Base-by-base conservation (phyloP, 2,888 invertebrate species). In the Drosophila aldrichi region DNA sequence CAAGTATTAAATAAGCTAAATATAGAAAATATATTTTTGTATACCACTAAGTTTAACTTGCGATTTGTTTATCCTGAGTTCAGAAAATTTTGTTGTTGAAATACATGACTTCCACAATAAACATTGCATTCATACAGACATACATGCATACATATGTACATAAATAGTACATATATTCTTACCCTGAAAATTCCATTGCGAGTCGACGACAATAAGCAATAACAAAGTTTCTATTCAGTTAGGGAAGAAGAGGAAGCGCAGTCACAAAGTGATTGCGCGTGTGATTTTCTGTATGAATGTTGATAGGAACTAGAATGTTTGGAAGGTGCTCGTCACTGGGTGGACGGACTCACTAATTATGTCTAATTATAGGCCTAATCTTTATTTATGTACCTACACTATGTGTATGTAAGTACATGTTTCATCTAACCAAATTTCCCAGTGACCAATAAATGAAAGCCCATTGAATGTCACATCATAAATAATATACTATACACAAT, bases 171-270 rank as follows among this genome's bases (percentile, higher is more conserved):
- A 9, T n/a, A 9, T 9, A 10, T 48, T 48, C 46, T 29, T 48
- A n/a, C 46, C n/a, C 25, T 29, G n/a, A 32, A 12, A 12, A 18
- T 18, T 49, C 29, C 48, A 29, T 12, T 49, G 2, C 29, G 29
- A 12, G 6, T 9, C 12, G n/a, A 3, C 18, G 12, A 32, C n/a
- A 48, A n/a, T n/a, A 29, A 29, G 12, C n/a, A 29, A 48, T 29
- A 48, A 29, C 48, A n/a, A 5, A n/a, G 10, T n/a, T 46, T 29
- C 29, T 48, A 48, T 29, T 48, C 48, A 48, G 29, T 29, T n/a
- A n/a, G 1, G n/a, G n/a, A 29, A 48, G 9, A 48, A 48, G 10
- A 48, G 32, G 29, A 49, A n/a, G 9, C 32, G 12, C n/a, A 49
- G 7, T 32, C 32, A 32, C 32, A 32, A 32, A 32, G 32, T 10